Conservation (phyloP, 2,888 invertebrate genomes). For the Physocephala rufipes region DNA sequence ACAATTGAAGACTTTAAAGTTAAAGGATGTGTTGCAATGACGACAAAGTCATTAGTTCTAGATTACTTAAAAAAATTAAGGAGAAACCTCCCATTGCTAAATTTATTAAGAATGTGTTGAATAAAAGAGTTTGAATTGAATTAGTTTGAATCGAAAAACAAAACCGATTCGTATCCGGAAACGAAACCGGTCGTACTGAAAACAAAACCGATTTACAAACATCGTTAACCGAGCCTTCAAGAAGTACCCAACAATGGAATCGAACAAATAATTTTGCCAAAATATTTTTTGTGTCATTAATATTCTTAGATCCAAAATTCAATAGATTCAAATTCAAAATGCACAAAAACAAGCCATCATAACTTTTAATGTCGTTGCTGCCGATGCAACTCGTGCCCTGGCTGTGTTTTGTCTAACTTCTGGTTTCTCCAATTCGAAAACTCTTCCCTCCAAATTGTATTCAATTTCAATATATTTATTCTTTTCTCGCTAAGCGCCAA, state of each 20-base stretch:
- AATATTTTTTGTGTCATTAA: not conserved
- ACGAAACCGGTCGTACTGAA: too few relatives aligned
- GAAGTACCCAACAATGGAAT: too few relatives aligned
- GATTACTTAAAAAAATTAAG: not conserved
- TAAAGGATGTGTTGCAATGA: not conserved
- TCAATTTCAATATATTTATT: too few relatives aligned
- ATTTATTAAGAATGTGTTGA: too few relatives aligned
- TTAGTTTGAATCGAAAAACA: too few relatives aligned
- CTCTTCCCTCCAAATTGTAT: not conserved
- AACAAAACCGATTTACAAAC: too few relatives aligned
- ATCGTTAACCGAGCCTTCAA: too few relatives aligned
- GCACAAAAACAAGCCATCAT: not conserved
- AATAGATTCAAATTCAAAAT: not conserved
- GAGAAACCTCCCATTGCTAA: too few relatives aligned
- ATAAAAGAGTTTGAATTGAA: too few relatives aligned
- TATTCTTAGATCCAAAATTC: not conserved
- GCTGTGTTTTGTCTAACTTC: not conserved
- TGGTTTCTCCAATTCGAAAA: not conserved
- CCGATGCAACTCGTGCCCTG: not conserved
- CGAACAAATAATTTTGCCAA: too few relatives aligned
- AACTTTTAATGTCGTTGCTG: not conserved
- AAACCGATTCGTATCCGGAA: too few relatives aligned
- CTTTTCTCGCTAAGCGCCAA: too few relatives aligned
- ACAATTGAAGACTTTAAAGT: not conserved
- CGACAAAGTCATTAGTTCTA: not conserved